These are phyloP conservation scores for Agrilus biguttatus DNA, from an alignment of 2,888 invertebrate genomes.

Conservation along the genomic window DNA sequence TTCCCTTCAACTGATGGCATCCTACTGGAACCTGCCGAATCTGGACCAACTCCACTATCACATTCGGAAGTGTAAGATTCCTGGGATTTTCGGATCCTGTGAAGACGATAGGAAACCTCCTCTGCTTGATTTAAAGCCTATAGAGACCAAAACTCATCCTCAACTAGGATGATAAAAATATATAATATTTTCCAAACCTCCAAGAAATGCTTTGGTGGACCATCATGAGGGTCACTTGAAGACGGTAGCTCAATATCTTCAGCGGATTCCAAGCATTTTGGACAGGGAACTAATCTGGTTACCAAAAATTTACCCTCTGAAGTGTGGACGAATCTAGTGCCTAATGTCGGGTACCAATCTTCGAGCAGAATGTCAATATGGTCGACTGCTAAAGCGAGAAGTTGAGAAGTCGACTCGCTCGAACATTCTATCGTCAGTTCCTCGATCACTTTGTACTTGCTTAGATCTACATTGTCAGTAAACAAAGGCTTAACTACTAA, in stretches of 20 bases:
- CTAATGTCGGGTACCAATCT: slow-evolving; percentile 96
- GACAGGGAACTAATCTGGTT: slow-evolving; percentile 85
- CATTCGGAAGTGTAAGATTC: slow-evolving; percentile 71
- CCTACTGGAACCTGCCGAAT: slow-evolving; percentile 64
- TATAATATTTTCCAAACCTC: slow-evolving; percentile 8
- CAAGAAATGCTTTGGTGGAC: slow-evolving; percentile 13
- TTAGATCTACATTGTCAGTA: slow-evolving; percentile 15
- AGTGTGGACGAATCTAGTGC: slow-evolving; percentile 94
- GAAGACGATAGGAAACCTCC: slow-evolving; percentile 8
- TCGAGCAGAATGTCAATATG: slow-evolving; percentile 92
- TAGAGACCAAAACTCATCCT: too few relatives aligned
- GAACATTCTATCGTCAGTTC: slow-evolving; percentile 61
- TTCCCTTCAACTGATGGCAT: slow-evolving; percentile 73
- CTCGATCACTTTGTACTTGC: slow-evolving; percentile 19
- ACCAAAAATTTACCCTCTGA: slow-evolving; percentile 91
- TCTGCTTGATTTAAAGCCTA: background rate
- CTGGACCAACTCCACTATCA: slow-evolving; percentile 78
- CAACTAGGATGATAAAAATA: too few relatives aligned
- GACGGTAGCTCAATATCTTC: slow-evolving; percentile 21
- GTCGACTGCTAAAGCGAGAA: slow-evolving; percentile 80
- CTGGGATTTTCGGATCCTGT: slow-evolving; percentile 40
- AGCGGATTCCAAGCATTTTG: slow-evolving; percentile 57
- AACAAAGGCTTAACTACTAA: slow-evolving; percentile 40
- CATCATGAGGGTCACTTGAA: slow-evolving; percentile 15
- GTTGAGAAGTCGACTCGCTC: slow-evolving; percentile 62